Evolutionary conservation across 2,113 vertebrate genomes (phyloP), one percentile per base, ranked within the genome.

Genomic region (Oryctolagus cuniculus): DNA sequence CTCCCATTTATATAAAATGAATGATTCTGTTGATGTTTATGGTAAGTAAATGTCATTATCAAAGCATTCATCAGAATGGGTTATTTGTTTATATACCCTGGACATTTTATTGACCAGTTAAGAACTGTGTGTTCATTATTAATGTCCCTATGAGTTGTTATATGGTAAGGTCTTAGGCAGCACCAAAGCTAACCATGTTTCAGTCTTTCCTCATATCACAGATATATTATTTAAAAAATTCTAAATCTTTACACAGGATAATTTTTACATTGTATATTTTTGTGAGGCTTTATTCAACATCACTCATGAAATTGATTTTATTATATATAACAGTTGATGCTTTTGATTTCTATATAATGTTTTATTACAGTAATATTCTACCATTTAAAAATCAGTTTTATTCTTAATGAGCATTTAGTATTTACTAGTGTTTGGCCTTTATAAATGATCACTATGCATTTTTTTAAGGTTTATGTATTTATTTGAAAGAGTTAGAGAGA

Each of bases 11-110:
- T 10, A 19, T 73, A 27, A 91, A 66, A 34, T 74, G 49, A 86
- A 67, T 78, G 19, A 55, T 84, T 84, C 9, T 90, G 17, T 90
- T 70, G 64, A 25, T 84, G 88, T 72, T 70, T 36, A 24, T 90
- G 21, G 6, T 61, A 72, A 73, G 63, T 83, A n/a, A 88, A 70
- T 83, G 63, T 34, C n/a, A 17, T 78, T 84, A 15, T 78, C 34
- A 29, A 84, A 89, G 31, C 53, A 44, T 36, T 95, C 6, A 70
- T 55, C 69, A 74, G 31, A 51, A 74, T 91, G 16, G 9, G 34
- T 74, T 27, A 67, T 2, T 29, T 51, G 13, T 90, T 78, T 51
- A n/a, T 92, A 91, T 63, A 70, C 63, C 34, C 16, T 55, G 15
- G 51, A 66, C 66, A 74, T 55, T 72, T 63, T 38, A 21, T 75